phyloP scores from a whole-genome alignment of 2,888 invertebrate species.

The Netelia inedita region DNA sequence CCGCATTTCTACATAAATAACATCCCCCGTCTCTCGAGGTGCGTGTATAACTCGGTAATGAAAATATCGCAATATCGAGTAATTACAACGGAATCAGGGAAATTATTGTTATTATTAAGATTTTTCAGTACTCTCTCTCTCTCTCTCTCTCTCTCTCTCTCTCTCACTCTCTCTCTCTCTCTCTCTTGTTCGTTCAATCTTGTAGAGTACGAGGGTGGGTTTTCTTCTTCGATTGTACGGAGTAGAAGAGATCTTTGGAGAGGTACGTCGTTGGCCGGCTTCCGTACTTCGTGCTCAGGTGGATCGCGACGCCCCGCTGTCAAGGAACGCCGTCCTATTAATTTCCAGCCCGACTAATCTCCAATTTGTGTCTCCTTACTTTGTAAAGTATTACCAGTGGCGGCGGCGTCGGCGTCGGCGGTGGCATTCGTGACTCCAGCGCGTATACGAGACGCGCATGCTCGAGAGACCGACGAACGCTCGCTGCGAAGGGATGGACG shows the following conservation, averaged over 20 bases:
- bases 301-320: slow-evolving; percentile 76
- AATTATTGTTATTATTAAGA: neutral
- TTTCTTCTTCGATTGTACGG: neutral
- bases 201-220: neutral
- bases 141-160: no score
- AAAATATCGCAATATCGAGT: neutral
- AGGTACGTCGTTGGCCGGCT: neutral
- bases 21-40: neutral
- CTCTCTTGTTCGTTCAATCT: neutral
- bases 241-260: slow-evolving; percentile 2
- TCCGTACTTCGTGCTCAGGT: slow-evolving; percentile 73
- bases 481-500: slow-evolving; percentile 43
- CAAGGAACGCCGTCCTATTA: slow-evolving; percentile 77
- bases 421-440: neutral
- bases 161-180: no score
- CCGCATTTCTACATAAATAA: slow-evolving; percentile 32
- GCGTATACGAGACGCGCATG: slow-evolving; percentile 10
- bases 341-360: slow-evolving; percentile 81
- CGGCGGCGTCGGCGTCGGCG: no score
- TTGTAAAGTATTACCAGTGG: slow-evolving; percentile 74
- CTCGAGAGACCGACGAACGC: slow-evolving; percentile 11
- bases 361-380: slow-evolving; percentile 81
- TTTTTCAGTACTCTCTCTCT: neutral
- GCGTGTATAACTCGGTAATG: neutral
- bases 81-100: no score